Evolutionary conservation across 2,797 vertebrate genomes (phyloP), one percentile per base, ranked within the genome.

Genomic region (Epinephelus malabaricus): DNA sequence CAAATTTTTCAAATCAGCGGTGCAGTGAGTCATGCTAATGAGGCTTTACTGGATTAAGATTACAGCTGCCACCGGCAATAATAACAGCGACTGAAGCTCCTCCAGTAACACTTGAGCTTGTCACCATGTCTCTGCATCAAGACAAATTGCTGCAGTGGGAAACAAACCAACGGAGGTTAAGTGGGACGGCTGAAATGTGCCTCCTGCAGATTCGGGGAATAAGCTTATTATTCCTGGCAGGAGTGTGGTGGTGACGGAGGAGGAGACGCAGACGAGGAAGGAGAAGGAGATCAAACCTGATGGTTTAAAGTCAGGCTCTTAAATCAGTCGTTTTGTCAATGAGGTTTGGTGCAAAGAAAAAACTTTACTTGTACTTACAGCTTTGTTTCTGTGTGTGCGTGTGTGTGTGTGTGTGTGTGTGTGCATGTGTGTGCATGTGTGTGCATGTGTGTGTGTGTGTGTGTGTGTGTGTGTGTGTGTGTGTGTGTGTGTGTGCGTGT

Each of bases 1-100:
- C 45, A 23, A 6, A 65, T 18, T 59, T 21, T 43, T 27, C 3
- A 43, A 15, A 47, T 72, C 62, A 25, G 23, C 14, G 25, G 14
- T 40, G 1, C 34, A 55, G 21, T 34, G 51, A 75, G 38, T 76
- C 59, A 40, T 17, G 25, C 46, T 70, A 50, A 53, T 56, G 15
- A 47, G 47, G 76, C 43, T 81, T 79, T 54, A 25, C 45, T 43
- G 76, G 81, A 78, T 86, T 81, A 71, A 58, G 69, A 74, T 72
- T 40, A 58, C 51, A 25, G 68, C 85, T 71, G 69, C 61, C 78
- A 69, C 45, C 0, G 19, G 77, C 61, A 67, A 64, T 50, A 78
- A 69, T 23, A 70, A 55, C 73, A 63, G 4, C 18, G 8, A n/a
- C 25, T 4, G 27, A 59, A 49, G 23, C 75, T 66, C 68, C 58